Base-by-base conservation (phyloP, 1,140 invertebrate species). In the Rhyacophila brunnea region DNA sequence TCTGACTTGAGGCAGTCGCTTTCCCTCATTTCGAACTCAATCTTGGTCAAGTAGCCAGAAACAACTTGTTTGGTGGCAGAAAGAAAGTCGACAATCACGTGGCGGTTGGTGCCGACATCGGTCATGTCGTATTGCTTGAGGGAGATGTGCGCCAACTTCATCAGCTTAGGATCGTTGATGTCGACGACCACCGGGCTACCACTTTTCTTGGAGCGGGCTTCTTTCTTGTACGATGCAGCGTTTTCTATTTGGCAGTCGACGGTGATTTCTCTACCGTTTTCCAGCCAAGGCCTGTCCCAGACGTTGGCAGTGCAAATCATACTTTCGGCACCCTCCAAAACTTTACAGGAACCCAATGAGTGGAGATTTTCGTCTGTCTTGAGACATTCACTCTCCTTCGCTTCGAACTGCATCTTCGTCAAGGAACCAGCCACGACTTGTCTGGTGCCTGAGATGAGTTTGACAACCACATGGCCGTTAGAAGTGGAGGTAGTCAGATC, bases 231-330 rank as follows among this genome's bases (percentile, higher is more conserved):
- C n/a, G 19, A n/a, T n/a, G 9, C 23, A 28, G n/a, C n/a, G n/a
- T n/a, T n/a, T n/a, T n/a, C n/a, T 5, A 28, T 9, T 28, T 28
- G 4, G 9, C 23, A 28, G 9, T 28, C 23, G 9, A 28, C 9
- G 23, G 3, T 28, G 9, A 28, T 9, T 28, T 28, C 4, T 9
- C 23, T 28, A 9, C 23, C 23, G 23, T 28, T 28, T 5, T 5
- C 23, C 3, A 28, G 3, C 23, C 23, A 28, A 3, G 23, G 23
- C 23, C 79, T 74, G 38, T 86, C 83, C 79, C 79, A 84, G 36
- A 86, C 70, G 9, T 71, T 70, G 1, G 87, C 71, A 1, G 77
- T 44, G 59, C 86, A 89, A 40, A 77, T 73, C 36, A 72, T 69
- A 40, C 64, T 66, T 6, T 70, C 69, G 18, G 73, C 62, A 61